Base-by-base conservation (phyloP, 1,140 invertebrate species). In the Parapsyche elsis region DNA sequence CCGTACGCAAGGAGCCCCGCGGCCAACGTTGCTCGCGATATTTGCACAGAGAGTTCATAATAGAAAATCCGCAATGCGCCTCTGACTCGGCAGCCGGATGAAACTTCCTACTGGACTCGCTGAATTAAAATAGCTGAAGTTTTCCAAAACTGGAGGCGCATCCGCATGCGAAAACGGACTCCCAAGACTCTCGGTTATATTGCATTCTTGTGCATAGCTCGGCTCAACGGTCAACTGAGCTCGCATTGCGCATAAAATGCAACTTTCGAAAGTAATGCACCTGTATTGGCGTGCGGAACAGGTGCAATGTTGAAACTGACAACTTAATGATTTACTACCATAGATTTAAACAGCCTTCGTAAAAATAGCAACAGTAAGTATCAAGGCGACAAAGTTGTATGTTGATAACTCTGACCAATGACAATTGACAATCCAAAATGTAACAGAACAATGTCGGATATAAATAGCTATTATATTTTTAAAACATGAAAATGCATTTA, bases 11-110 rank as follows among this genome's bases (percentile, higher is more conserved):
- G 16, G 16, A 12, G 49, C 49, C 49, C 49, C 49, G 49, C 12
- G 49, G 49, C 49, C 10, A 53, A 12, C 10, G 49, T 53, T 16
- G 10, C 49, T 16, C 49, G 49, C 49, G 49, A 53, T 53, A 53
- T 79, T 79, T 79, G 78, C 81, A 73, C 78, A 79, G 76, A 80
- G 79, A 80, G 79, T 77, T 78, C 81, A 78, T 82, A 82, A 82
- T 82, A 78, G 81, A 80, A 82, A 82, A 82, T 82, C 81, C 81
- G 81, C 81, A 82, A 71, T 82, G 81, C 81, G 81, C 75, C 71
- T 80, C 71, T 10, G 24, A 19, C 73, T 38, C 64, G n/a, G n/a
- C n/a, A n/a, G n/a, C n/a, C n/a, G 23, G 74, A 76, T 49, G 61
- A 78, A 82, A 76, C 76, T 82, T 80, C 61, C 59, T 44, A 10